Conservation (phyloP, 2,888 invertebrate species). For the Dysmachus trigonus region DNA sequence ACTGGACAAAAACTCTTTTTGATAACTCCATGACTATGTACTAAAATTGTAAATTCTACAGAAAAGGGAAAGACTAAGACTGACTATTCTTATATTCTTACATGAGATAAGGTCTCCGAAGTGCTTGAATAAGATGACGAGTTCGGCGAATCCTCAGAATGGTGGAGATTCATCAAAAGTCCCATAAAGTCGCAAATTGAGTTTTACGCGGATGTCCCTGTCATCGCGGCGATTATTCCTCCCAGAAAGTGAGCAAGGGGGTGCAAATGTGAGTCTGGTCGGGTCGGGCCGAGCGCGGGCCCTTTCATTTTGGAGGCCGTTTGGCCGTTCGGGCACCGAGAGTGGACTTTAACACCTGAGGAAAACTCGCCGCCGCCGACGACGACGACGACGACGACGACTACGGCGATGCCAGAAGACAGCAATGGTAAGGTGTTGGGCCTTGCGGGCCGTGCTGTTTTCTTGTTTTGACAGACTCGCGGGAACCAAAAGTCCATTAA, state of each 20-base stretch:
- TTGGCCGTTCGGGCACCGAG: no score
- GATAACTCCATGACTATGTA: neutral
- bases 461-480: conserved; percentile 30
- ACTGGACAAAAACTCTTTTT: neutral
- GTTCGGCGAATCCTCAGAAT: neutral
- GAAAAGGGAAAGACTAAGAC: neutral
- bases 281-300: neutral
- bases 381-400: neutral
- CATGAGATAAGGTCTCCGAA: neutral
- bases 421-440: neutral
- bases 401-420: neutral
- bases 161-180: neutral
- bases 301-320: neutral
- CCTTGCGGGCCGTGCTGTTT: neutral
- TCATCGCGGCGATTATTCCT: neutral
- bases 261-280: neutral
- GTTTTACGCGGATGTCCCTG: neutral
- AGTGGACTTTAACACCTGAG: conserved; percentile 4
- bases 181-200: neutral
- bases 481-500: conserved; percentile 26
- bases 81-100: neutral
- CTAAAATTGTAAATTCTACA: neutral
- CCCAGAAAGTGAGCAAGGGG: neutral
- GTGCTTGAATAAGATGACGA: neutral
- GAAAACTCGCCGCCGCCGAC: neutral